Percentiles rank a stretch among this genome's conserved stretches.
Evolutionary conservation across 2,113 vertebrate genomes (phyloP).

Genomic region (Empidonax alnorum): DNA sequence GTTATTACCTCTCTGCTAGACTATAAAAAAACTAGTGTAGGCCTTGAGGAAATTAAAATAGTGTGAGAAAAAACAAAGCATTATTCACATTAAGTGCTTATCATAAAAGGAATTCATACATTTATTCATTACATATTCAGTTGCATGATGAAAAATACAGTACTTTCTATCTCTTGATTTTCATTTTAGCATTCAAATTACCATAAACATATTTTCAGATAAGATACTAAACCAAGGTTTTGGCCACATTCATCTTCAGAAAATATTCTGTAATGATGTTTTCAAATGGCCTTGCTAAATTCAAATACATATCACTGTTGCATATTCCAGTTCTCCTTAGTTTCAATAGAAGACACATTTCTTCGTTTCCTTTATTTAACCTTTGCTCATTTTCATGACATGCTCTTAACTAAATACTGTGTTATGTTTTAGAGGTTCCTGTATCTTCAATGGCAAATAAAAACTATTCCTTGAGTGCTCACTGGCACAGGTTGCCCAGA

Average conservation of each 20-base stretch:
- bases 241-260: neutral
- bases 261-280: neutral
- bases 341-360: neutral
- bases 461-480: neutral
- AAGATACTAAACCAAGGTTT: neutral
- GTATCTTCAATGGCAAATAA: neutral
- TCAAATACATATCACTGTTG: neutral
- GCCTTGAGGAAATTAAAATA: neutral
- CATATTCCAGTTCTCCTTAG: neutral
- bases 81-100: neutral
- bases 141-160: neutral
- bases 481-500: neutral
- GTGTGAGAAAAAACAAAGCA: neutral
- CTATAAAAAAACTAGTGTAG: neutral
- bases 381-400: neutral
- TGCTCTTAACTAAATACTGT: neutral
- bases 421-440: neutral
- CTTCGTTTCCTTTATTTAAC: neutral
- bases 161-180: neutral
- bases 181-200: slow-evolving; percentile 21
- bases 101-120: neutral
- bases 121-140: neutral
- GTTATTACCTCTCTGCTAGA: neutral
- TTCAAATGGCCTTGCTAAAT: neutral
- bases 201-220: neutral